Conservation (phyloP, 2,888 invertebrate species). For the Trisateles emortualis region DNA sequence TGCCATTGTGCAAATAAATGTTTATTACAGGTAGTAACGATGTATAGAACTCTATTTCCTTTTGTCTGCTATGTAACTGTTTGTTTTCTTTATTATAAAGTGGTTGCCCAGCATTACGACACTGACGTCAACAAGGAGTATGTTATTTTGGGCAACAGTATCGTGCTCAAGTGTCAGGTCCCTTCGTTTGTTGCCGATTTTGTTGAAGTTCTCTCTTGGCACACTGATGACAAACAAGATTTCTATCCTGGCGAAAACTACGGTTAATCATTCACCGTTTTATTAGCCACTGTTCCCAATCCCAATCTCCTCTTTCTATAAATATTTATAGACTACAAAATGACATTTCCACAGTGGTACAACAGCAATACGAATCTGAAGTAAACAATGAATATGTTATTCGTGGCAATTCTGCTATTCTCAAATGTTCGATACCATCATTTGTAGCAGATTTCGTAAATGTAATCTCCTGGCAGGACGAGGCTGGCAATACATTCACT, state of each 20-base stretch:
- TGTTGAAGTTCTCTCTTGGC: constrained; percentile 93
- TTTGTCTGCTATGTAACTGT: constrained; percentile 9
- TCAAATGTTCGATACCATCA: constrained; percentile 96
- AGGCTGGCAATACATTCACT: constrained; percentile 87
- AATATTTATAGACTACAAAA: constrained; percentile 15
- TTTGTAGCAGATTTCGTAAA: constrained; percentile 97
- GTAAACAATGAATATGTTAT: constrained; percentile 97
- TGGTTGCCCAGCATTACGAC: constrained; percentile 93
- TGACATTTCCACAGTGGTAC: constrained; percentile 90
- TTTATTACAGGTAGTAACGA: background rate
- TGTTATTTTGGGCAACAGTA: constrained; percentile 93
- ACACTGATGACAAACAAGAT: constrained; percentile 91
- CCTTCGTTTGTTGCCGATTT: constrained; percentile 96
- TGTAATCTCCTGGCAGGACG: constrained; percentile 95
- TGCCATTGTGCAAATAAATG: background rate
- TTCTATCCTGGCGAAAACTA: constrained; percentile 89
- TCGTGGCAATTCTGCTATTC: constrained; percentile 94
- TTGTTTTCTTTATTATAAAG: constrained; percentile 72
- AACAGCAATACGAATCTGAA: constrained; percentile 96
- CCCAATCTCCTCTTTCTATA: constrained; percentile 18
- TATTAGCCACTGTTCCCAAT: constrained; percentile 33
- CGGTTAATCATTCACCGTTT: constrained; percentile 75
- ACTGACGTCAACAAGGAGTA: constrained; percentile 95
- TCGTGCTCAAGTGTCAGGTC: constrained; percentile 93
- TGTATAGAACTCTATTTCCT: background rate